phyloP scores from a whole-genome alignment of 2,113 vertebrate genomes.

The Clarias magur region DNA sequence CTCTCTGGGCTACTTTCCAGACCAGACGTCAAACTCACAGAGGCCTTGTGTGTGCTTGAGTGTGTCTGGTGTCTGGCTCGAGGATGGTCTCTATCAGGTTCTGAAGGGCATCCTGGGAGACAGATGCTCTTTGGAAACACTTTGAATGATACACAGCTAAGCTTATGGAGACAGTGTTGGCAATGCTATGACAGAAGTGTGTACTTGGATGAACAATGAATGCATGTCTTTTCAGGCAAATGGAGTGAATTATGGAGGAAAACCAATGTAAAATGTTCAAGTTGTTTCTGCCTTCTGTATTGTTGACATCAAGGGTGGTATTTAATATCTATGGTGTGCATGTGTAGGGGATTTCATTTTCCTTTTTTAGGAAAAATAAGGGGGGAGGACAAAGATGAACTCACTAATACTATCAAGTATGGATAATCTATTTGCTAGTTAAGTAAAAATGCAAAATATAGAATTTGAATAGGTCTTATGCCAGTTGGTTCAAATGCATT shows the following conservation, averaged over 20 bases:
- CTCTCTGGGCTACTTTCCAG: slow-evolving; percentile 59
- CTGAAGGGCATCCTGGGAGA: slow-evolving; percentile 49
- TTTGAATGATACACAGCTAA: slow-evolving; percentile 44
- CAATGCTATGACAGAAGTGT: slow-evolving; percentile 34
- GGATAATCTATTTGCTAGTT: slow-evolving; percentile 11
- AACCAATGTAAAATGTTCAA: slow-evolving; percentile 4
- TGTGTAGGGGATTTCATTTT: not conserved
- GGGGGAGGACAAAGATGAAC: not conserved
- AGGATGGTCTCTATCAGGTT: slow-evolving; percentile 45
- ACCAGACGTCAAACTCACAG: slow-evolving; percentile 59
- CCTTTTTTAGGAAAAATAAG: slow-evolving; percentile 14
- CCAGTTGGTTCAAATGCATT: slow-evolving; percentile 47
- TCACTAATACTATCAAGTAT: slow-evolving; percentile 59
- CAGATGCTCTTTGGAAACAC: slow-evolving; percentile 60
- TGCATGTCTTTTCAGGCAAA: slow-evolving; percentile 36
- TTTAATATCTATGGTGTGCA: not conserved
- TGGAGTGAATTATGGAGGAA: slow-evolving; percentile 27
- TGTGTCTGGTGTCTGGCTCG: slow-evolving; percentile 35
- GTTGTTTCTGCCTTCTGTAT: slow-evolving; percentile 6
- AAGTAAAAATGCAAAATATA: slow-evolving; percentile 12
- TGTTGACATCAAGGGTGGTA: not conserved
- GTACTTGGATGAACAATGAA: slow-evolving; percentile 23
- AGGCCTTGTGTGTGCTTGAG: slow-evolving; percentile 47
- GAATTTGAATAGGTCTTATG: slow-evolving; percentile 1
- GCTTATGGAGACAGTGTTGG: slow-evolving; percentile 62